Conservation (phyloP, 2,113 vertebrate genomes). For the Menidia beryllina region DNA sequence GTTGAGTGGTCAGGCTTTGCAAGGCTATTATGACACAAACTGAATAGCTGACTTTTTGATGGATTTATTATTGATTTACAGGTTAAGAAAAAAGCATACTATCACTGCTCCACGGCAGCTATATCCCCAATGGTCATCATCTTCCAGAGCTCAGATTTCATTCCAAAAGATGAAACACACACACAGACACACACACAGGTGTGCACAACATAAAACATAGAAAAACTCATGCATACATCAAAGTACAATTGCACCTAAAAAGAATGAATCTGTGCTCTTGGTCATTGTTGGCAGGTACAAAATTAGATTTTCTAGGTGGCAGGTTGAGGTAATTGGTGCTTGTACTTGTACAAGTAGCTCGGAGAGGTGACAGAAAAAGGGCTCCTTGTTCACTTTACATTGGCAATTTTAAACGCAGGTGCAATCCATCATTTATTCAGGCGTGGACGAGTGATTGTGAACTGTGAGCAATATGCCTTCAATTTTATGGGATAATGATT, state of each 20-base stretch:
- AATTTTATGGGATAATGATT: constrained; percentile 45
- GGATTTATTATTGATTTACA: constrained; percentile 52
- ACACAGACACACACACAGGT: constrained; percentile 3
- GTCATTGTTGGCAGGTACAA: constrained; percentile 37
- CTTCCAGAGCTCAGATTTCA: constrained; percentile 31
- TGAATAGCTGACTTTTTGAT: constrained; percentile 54
- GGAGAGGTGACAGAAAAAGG: constrained; percentile 43
- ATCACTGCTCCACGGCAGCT: background rate
- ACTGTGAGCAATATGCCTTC: constrained; percentile 25
- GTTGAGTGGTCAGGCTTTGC: constrained; percentile 54
- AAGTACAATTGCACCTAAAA: constrained; percentile 25
- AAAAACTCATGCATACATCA: constrained; percentile 22
- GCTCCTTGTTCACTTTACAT: constrained; percentile 21
- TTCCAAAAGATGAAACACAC: constrained; percentile 30
- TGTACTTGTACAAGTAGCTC: constrained; percentile 30
- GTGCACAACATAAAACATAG: too few species aligned
- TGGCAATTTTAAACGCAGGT: constrained; percentile 31
- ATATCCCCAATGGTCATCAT: background rate
- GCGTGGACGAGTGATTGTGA: constrained; percentile 25
- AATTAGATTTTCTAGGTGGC: constrained; percentile 55
- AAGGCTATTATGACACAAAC: constrained; percentile 52
- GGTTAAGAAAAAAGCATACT: constrained; percentile 40
- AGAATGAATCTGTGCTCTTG: constrained; percentile 28
- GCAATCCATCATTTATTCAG: constrained; percentile 50
- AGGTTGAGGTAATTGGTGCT: constrained; percentile 41